Evolutionary conservation across 2,888 invertebrate species (phyloP), one percentile per base, ranked within the genome.

Genomic region (Melanostoma mellinum): DNA sequence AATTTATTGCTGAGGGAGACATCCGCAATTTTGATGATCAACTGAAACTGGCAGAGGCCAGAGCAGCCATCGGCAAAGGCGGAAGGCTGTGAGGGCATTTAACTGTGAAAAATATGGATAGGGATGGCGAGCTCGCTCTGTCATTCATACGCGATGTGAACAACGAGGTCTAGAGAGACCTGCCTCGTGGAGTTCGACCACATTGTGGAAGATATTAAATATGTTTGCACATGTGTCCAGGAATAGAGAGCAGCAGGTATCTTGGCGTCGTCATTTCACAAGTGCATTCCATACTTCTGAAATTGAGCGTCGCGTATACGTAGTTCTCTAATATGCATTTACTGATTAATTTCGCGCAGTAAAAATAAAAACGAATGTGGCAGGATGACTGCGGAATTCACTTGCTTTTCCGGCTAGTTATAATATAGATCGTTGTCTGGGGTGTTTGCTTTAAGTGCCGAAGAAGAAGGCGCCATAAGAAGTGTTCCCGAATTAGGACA

Each of bases 191-290:
- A n/a, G n/a, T n/a, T 38, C 46, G 46, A 55, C 36, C 20, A 20
- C 1, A 20, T 20, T 40, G 33, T 50, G 52, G 60, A 68, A 6
- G 40, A 58, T 46, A 36, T 52, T 32, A 50, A 58, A 20, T 20
- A 20, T 65, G 73, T 40, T 38, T 38, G 55, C 53, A 56, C 58
- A 61, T 5, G 35, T 56, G 46, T 76, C 68, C 76, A 68, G 76
- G 61, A 76, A 76, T 76, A 76, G 76, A 76, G 69, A 30, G 20
- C 20, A 20, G 36, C 76, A 76, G 76, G 76, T 76, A 76, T 55
- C 42, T 67, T 20, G 20, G 20, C 20, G 20, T 20, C 35, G 48
- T 44, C 36, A 52, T 38, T 35, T 56, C 60, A 60, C 53, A 58
- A 75, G 36, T 60, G 60, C 76, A 76, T 76, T 68, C 61, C 61